phyloP scores from a whole-genome alignment of 2,797 vertebrate genomes.

The Echeneis naucrates region DNA sequence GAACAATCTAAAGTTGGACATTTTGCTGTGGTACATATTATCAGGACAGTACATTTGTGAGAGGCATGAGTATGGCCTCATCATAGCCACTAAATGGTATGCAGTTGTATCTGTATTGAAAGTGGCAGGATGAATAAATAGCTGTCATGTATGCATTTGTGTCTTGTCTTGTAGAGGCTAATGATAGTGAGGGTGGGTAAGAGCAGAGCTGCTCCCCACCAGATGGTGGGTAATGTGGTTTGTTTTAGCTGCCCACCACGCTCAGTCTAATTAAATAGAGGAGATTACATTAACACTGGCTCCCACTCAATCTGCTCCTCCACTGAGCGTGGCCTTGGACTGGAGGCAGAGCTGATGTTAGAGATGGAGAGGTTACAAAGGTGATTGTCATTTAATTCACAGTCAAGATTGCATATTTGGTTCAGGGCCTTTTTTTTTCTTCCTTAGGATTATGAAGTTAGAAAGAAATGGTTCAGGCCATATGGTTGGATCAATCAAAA shows the following conservation, averaged over 20 bases:
- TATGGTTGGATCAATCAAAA: neutral
- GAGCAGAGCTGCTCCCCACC: slow-evolving; percentile 69
- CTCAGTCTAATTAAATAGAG: slow-evolving; percentile 83
- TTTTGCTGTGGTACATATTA: slow-evolving; percentile 32
- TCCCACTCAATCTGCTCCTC: slow-evolving; percentile 77
- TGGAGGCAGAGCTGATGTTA: slow-evolving; percentile 16
- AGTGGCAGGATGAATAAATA: slow-evolving; percentile 80
- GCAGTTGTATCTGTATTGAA: slow-evolving; percentile 65
- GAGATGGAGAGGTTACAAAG: slow-evolving; percentile 48
- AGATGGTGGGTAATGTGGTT: slow-evolving; percentile 84
- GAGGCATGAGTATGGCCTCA: slow-evolving; percentile 29
- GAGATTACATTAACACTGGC: slow-evolving; percentile 79
- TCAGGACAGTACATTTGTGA: slow-evolving; percentile 40
- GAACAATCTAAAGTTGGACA: slow-evolving; percentile 27
- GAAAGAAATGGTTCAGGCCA: slow-evolving; percentile 3
- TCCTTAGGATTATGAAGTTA: neutral
- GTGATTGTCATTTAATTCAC: slow-evolving; percentile 45
- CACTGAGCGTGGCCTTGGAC: slow-evolving; percentile 53
- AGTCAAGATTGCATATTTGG: slow-evolving; percentile 47
- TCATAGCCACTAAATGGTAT: slow-evolving; percentile 50
- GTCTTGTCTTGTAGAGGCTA: slow-evolving; percentile 77
- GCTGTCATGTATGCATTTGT: slow-evolving; percentile 81
- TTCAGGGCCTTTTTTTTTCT: slow-evolving; percentile 19
- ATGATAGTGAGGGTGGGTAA: slow-evolving; percentile 74
- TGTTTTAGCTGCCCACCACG: slow-evolving; percentile 80